A percentile compares a stretch with the other conserved stretches of the same genome.
Evolutionary conservation across 2,113 vertebrate genomes (phyloP).

Genomic region (Eptatretus burgeri): DNA sequence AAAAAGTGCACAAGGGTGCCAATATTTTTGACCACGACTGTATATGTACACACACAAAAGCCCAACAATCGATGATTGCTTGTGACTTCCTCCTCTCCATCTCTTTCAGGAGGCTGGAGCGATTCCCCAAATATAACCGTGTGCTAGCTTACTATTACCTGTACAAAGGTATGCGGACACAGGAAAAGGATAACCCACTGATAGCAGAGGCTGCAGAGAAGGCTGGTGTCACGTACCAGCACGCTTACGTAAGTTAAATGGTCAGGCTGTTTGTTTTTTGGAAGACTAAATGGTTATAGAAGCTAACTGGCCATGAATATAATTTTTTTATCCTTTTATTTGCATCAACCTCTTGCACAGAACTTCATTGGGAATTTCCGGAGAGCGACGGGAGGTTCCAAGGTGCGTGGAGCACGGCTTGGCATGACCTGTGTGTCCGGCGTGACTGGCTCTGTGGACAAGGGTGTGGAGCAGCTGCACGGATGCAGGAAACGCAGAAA

Average conservation of each 20-base stretch:
- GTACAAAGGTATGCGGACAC: conserved; percentile 3
- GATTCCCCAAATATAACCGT: background rate
- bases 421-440: too few relatives aligned
- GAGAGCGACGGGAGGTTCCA: conserved; percentile 2
- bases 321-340: background rate
- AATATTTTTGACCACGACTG: too few relatives aligned
- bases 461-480: too few relatives aligned
- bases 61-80: too few relatives aligned
- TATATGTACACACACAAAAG: too few relatives aligned
- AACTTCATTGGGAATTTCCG: conserved; percentile 5
- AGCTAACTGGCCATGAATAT: background rate
- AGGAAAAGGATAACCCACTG: background rate
- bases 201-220: conserved; percentile 2
- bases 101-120: background rate
- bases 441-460: too few relatives aligned
- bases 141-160: background rate
- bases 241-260: conserved; percentile 3
- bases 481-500: too few relatives aligned
- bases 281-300: background rate
- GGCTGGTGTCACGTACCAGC: conserved; percentile 5
- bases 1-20: too few relatives aligned
- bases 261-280: background rate
- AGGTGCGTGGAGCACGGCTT: background rate
- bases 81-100: too few relatives aligned
- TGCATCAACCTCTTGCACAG: background rate